Base-by-base conservation (phyloP, 2,888 invertebrate species). In the Hirtodrosophila trivittata region DNA sequence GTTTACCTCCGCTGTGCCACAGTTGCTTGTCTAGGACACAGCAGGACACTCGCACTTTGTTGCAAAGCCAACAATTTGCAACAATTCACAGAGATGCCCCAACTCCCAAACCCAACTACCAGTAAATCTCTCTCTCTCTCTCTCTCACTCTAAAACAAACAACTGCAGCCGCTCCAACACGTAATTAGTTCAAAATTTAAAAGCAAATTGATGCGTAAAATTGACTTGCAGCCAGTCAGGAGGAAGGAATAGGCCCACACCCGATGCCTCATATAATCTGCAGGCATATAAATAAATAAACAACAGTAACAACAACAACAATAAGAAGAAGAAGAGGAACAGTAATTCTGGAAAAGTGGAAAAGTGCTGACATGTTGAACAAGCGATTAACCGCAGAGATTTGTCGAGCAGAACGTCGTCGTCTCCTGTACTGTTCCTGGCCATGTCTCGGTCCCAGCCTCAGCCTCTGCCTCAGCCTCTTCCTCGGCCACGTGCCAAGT, bases 321-420 rank as follows among this genome's bases (percentile, higher is more conserved):
- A 12, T 8, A n/a, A 12, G 3, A 32, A 5, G 2, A 28, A 28
- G 5, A 28, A 5, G 9, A 28, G 9, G 33, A 33, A n/a, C 13
- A 33, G n/a, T n/a, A 12, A n/a, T 16, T 6, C n/a, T 12, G 7
- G 13, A 16, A 42, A 25, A 41, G 56, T 30, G 49, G 62, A 58
- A 78, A 78, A 75, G 75, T 75, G 80, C 80, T 80, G 82, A 81
- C 80, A 81, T 82, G 80, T 80, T 80, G 49, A 81, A 82, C 84
- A 82, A 77, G 77, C 85, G 81, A 85, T 84, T 85, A 85, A 85
- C 85, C 83, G 83, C 83, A 84, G 84, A 83, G 78, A 76, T 75
- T 81, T 73, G 50, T 49, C 37, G 14, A 49, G 47, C 43, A 32
- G 28, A 39, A 13, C 43, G 8, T 21, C 32, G 52, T 45, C 32